Base-by-base conservation (phyloP, 2,113 vertebrate genomes). In the Ranitomeya imitator region DNA sequence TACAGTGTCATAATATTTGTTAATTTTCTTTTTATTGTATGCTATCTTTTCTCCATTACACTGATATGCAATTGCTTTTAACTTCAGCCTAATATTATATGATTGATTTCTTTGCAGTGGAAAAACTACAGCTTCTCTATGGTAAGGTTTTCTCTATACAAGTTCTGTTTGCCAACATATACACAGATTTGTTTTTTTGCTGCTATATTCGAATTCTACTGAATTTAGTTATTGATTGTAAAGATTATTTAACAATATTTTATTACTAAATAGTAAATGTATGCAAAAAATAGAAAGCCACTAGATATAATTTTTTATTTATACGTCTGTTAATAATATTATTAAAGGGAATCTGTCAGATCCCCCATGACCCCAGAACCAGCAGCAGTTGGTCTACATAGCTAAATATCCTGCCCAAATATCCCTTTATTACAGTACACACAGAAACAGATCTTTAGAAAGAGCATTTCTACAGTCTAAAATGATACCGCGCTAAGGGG, bases 1-100 rank as follows among this genome's bases (percentile, higher is more conserved):
- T n/a, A n/a, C n/a, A n/a, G 57, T 55, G 26, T 80, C 60, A 71
- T 80, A 87, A 87, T 71, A 80, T 80, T 69, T 87, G 80, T 79
- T 87, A 79, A 67, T 87, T 63, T 23, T 63, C 59, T 65, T 71
- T n/a, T 79, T 79, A n/a, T 54, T 86, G 80, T 87, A 26, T 21
- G 31, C 63, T 77, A 9, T 26, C 80, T 80, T 69, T 80, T 87
- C 61, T 79, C 63, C 77, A 80, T 87, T 65, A 67, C 45, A 6
- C 60, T 87, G 45, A 23, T 79, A 37, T 31, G 77, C 23, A 45
- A 80, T 79, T 86, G 55, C 59, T 86, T 79, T 23, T n/a, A 69
- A 51, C 61, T 69, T 61, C 14, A 54, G 21, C 19, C 16, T 83
- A 52, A 83, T 51, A 69, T 54, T 7, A 69, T n/a, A 67, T 83